Base-by-base conservation (phyloP, 92 coral and sea anemone species). In the Nematostella vectensis region DNA sequence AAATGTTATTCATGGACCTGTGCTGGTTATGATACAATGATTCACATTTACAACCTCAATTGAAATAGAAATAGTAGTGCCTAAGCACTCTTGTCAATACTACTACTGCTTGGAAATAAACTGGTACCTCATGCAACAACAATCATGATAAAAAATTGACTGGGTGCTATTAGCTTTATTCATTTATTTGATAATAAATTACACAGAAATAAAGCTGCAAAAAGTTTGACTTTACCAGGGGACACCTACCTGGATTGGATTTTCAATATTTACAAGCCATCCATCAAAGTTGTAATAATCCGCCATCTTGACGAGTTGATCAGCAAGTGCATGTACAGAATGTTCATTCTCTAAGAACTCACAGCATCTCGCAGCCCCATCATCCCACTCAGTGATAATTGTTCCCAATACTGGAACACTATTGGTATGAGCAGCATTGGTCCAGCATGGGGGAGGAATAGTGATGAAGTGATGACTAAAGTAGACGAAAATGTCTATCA, bases 181-280 rank as follows among this genome's bases (percentile, higher is more conserved):
- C n/a, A n/a, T n/a, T n/a, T n/a, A n/a, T n/a, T n/a, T n/a, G n/a
- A n/a, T n/a, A n/a, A n/a, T n/a, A n/a, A n/a, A n/a, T n/a, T n/a
- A n/a, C n/a, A n/a, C n/a, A n/a, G n/a, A n/a, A n/a, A n/a, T n/a
- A n/a, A n/a, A n/a, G n/a, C n/a, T n/a, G n/a, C n/a, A n/a, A n/a
- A n/a, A n/a, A n/a, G n/a, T n/a, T n/a, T n/a, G n/a, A n/a, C n/a
- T n/a, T n/a, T n/a, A n/a, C n/a, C n/a, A n/a, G n/a, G n/a, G n/a
- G n/a, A n/a, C n/a, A n/a, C n/a, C n/a, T 22, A 91, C 98, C 98
- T 91, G 98, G 29, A 91, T 82, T n/a, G 85, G 98, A 53, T 91
- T 91, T 65, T 91, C 98, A 37, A 91, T 82, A 54, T 91, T 91
- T 24, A 91, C 45, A 55, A 91, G 61, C 98, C 98, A 91, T 17